Base-by-base conservation (phyloP, 2,797 vertebrate species). In the Pipistrellus pygmaeus region DNA sequence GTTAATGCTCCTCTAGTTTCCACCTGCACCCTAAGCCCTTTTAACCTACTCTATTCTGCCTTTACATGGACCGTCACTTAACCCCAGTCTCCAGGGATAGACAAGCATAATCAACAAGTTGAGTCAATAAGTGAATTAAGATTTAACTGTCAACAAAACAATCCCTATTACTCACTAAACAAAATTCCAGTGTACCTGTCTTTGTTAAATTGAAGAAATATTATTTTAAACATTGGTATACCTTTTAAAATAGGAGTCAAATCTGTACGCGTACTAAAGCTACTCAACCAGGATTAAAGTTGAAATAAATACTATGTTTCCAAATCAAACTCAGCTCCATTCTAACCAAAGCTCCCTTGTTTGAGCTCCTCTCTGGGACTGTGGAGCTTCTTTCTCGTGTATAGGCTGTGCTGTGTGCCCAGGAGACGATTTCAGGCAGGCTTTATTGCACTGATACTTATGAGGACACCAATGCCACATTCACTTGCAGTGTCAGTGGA, bases 251-350 rank as follows among this genome's bases (percentile, higher is more conserved):
- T 12, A 85, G 55, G 86, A 80, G 84, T 30, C 48, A 82, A 77
- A 75, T 51, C 9, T 82, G 12, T 21, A 60, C 62, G 9, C 75
- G 0, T 80, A 62, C 55, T 75, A 96, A 90, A 95, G 44, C 11
- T 55, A 85, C 13, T 93, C 60, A 48, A 77, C 6, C 21, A 85
- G 51, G 41, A 89, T 20, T 55, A 77, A 94, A 95, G 23, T 30
- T 72, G 73, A 95, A 91, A 41, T 46, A 51, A 76, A 82, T 86
- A 38, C 38, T 38, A 41, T 82, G 76, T 82, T 96, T 85, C 82
- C 75, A 57, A 85, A 27, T 83, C 8, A 90, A 92, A 90, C 9
- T 5, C 46, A 85, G 46, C 23, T 81, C 30, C 82, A 78, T 25
- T 57, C n/a, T 27, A 88, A 60, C 11, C 60, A 25, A 96, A 81